These are phyloP conservation scores for Typhlichthys eigenmanni DNA, from an alignment of 2,797 vertebrate species.

Conservation along the genomic window DNA sequence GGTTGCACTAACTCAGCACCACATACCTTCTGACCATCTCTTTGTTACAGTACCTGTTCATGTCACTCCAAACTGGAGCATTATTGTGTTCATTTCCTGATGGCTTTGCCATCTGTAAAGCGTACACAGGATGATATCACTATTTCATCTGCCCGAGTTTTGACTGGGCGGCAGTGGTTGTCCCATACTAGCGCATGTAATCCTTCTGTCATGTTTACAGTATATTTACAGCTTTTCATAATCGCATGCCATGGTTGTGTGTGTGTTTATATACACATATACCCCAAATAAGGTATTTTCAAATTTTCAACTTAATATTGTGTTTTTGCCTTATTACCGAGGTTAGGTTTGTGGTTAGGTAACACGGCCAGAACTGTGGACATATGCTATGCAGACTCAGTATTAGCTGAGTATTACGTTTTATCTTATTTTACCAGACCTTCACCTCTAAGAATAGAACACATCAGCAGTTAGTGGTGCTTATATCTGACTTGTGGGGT, in stretches of 20 bases:
- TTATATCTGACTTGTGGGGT: no score
- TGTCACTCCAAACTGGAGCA: conserved; percentile 9
- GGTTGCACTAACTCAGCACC: no score
- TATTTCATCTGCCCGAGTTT: conserved; percentile 24
- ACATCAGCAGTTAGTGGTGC: no score
- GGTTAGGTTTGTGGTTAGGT: conserved; percentile 17
- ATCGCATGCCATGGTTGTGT: conserved; percentile 46
- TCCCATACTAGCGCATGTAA: conserved; percentile 42
- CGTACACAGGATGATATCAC: conserved; percentile 55
- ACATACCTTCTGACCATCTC: not conserved
- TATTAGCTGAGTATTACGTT: not conserved
- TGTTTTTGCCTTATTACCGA: conserved; percentile 27
- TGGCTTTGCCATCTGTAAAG: conserved; percentile 58
- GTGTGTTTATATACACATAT: conserved; percentile 4
- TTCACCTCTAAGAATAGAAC: no score
- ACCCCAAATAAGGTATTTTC: conserved; percentile 37
- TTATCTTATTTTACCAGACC: no score
- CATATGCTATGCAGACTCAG: conserved; percentile 42
- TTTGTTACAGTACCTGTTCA: conserved; percentile 2
- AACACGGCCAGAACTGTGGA: conserved; percentile 30
- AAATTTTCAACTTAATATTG: conserved; percentile 5
- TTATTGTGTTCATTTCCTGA: conserved; percentile 38
- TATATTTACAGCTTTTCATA: conserved; percentile 52
- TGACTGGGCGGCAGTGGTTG: conserved; percentile 16
- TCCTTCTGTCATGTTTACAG: conserved; percentile 37